Base-by-base conservation (phyloP, 2,888 invertebrate genomes). In the Eilema depressum region DNA sequence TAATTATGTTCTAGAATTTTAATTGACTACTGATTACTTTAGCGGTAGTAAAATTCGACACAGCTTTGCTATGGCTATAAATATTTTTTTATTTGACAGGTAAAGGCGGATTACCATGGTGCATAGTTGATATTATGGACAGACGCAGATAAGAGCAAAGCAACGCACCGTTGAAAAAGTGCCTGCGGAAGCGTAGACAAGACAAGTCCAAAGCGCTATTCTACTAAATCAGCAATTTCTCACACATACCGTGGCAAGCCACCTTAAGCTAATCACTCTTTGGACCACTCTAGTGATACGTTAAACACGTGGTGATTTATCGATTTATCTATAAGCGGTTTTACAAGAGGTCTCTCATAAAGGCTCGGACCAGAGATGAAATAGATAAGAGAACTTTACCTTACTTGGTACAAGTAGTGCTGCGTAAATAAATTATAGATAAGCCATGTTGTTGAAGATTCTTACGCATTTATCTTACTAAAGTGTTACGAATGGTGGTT, bases 1-100 rank as follows among this genome's bases (percentile, higher is more conserved):
- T 69, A 57, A 53, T 33, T 17, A 47, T 66, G 75, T 14, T 61
- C 71, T 70, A 65, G 30, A 61, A 61, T 33, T 61, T 25, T 17
- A 66, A 66, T 60, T 68, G 53, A 37, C 41, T 12, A 53, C 53
- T 53, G 53, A 53, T 53, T 53, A 47, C 30, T 23, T 28, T 53
- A 23, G 14, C 62, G 63, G 56, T 25, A 14, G 26, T 59, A 59
- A 66, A 65, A 57, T 56, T 37, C 23, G 66, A 37, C 57, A 33
- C 17, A 57, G 33, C 33, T 66, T 66, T 57, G 57, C 25, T 26
- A 11, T 26, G 47, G 17, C n/a, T 57, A 57, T 30, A 33, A 25
- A 28, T 28, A 28, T 26, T 26, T n/a, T n/a, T 7, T 37, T 28
- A 26, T 41, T 63, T 23, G 14, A 47, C 41, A 41, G 14, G 17